phyloP scores from a whole-genome alignment of 2,797 vertebrate genomes.

The Notamacropus eugenii region DNA sequence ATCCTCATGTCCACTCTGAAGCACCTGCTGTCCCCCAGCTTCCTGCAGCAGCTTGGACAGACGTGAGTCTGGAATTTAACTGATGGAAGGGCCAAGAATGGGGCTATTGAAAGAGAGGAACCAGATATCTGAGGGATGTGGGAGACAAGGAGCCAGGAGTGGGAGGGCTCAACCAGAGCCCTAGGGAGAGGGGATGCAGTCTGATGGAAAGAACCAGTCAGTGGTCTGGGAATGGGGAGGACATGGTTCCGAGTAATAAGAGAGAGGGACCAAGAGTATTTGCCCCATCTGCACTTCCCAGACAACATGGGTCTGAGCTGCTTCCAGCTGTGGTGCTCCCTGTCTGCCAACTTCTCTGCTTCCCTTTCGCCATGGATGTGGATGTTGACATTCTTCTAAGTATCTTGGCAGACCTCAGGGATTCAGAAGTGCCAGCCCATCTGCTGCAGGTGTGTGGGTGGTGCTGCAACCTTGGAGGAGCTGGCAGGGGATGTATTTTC shows the following conservation, averaged over 20 bases:
- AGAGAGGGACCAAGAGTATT: background rate
- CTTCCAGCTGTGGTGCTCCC: constrained; percentile 81
- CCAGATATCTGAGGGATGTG: background rate
- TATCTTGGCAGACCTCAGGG: constrained; percentile 86
- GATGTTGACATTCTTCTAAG: constrained; percentile 82
- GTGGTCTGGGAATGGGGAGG: background rate
- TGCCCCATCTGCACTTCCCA: background rate
- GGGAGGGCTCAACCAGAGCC: background rate
- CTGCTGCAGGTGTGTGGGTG: constrained; percentile 89
- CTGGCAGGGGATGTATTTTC: background rate
- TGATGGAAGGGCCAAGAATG: background rate
- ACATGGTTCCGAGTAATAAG: background rate
- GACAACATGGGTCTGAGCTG: constrained; percentile 72
- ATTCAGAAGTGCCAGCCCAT: constrained; percentile 85
- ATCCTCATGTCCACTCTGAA: constrained; percentile 82
- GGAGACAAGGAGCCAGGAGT: background rate
- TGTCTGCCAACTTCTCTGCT: constrained; percentile 93
- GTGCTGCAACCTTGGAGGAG: background rate
- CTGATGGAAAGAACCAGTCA: background rate
- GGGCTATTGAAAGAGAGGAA: background rate
- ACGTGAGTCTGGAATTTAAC: constrained; percentile 81
- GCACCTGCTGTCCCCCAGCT: constrained; percentile 82
- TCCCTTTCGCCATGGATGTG: constrained; percentile 92
- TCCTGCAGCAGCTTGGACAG: constrained; percentile 80
- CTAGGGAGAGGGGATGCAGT: background rate